These are phyloP conservation scores for Zaprionus ghesquierei DNA, from an alignment of 1,140 invertebrate species.

Conservation along the genomic window DNA sequence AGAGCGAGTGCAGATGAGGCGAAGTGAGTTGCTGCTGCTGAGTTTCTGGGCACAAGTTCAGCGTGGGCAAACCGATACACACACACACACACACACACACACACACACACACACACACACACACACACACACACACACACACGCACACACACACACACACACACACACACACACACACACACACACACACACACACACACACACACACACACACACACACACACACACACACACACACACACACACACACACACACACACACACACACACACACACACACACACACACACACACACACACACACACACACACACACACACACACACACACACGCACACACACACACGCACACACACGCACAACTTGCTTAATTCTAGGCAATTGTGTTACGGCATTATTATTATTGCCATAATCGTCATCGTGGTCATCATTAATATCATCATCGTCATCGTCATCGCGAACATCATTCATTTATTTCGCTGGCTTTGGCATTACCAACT, in stretches of 20 bases:
- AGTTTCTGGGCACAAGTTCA: constrained; percentile 12
- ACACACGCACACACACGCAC: too few relatives aligned
- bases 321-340: background rate
- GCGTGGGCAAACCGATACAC: background rate
- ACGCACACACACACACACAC: constrained; percentile 39
- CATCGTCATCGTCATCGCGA: constrained; percentile 3
- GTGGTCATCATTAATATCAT: background rate
- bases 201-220: background rate
- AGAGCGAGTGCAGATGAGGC: background rate
- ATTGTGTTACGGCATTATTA: constrained; percentile 52
- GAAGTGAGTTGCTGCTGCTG: background rate
- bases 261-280: background rate
- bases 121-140: too few relatives aligned
- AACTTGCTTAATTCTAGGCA: constrained; percentile 69
- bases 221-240: background rate
- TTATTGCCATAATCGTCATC: constrained; percentile 6
- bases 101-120: constrained; percentile 32
- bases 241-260: background rate
- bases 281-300: background rate
- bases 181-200: background rate
- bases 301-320: background rate
- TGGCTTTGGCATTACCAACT: too few relatives aligned
- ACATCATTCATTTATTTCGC: constrained; percentile 43
- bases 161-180: too few relatives aligned
- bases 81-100: background rate